These are phyloP conservation scores for Trachemys scripta DNA, from an alignment of 2,113 vertebrate species.

Conservation along the genomic window DNA sequence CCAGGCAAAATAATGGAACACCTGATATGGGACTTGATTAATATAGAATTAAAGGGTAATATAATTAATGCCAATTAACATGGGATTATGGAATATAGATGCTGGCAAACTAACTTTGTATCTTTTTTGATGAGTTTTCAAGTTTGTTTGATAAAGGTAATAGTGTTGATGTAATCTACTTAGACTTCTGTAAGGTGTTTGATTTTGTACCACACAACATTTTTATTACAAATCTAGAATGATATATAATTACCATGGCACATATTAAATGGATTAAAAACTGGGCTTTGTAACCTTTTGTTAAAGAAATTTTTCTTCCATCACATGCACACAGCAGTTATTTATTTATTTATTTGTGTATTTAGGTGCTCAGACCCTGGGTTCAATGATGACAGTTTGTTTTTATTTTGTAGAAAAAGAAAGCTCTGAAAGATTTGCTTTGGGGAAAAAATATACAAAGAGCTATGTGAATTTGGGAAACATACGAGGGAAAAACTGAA, in stretches of 20 bases:
- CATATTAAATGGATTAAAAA: not conserved
- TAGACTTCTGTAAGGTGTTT: not conserved
- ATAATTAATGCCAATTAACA: not conserved
- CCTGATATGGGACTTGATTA: not conserved
- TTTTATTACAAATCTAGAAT: not conserved
- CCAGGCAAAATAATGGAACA: not conserved
- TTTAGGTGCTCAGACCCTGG: constrained; percentile 60
- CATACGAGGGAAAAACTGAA: constrained; percentile 11
- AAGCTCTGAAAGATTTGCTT: constrained; percentile 57
- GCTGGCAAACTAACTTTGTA: not conserved
- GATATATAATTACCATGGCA: not conserved
- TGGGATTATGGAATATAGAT: not conserved
- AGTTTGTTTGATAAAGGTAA: not conserved
- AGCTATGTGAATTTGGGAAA: constrained; percentile 36
- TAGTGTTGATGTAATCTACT: not conserved
- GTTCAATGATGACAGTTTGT: constrained; percentile 43
- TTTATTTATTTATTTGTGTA: constrained; percentile 45
- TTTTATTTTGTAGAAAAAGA: constrained; percentile 59
- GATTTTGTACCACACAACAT: not conserved
- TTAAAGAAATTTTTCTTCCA: constrained; percentile 60
- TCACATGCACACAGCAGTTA: constrained; percentile 32
- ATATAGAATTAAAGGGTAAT: not conserved
- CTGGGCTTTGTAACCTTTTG: constrained; percentile 19
- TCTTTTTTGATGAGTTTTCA: not conserved
- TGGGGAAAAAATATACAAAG: constrained; percentile 22